Percentiles rank a stretch among this genome's conserved stretches.
These are phyloP conservation scores for Nephila pilipes DNA, from an alignment of 1,140 invertebrate species.

Conservation along the genomic window DNA sequence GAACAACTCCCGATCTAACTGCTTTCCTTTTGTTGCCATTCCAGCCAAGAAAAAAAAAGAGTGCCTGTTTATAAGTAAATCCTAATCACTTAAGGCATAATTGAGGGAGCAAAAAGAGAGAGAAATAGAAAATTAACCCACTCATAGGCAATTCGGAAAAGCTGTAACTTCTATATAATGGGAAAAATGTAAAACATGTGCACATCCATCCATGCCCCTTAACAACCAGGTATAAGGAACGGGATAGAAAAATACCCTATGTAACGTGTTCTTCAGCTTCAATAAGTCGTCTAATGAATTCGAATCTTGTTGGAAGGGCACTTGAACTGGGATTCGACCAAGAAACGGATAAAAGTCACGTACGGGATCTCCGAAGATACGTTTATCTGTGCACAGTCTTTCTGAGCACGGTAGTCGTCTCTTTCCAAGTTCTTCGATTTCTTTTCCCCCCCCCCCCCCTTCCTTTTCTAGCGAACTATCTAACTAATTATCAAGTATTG, in stretches of 20 bases:
- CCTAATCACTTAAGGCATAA: slow-evolving; percentile 46
- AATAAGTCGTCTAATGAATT: slow-evolving; percentile 61
- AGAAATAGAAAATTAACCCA: slow-evolving; percentile 38
- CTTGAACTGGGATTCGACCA: slow-evolving; percentile 41
- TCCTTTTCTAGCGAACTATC: background rate
- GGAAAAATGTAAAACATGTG: background rate
- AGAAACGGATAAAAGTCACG: slow-evolving; percentile 60
- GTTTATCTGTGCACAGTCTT: slow-evolving; percentile 2
- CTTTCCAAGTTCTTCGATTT: background rate
- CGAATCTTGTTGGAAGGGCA: slow-evolving; percentile 47
- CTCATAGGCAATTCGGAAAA: slow-evolving; percentile 11
- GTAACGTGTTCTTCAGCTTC: slow-evolving; percentile 46
- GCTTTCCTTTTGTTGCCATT: background rate
- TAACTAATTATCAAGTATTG: slow-evolving; percentile 38
- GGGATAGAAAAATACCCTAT: background rate
- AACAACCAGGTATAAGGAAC: slow-evolving; percentile 28
- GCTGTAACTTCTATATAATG: slow-evolving; percentile 33
- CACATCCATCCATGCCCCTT: background rate
- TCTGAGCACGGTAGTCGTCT: background rate
- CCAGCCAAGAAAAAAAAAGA: too few species aligned
- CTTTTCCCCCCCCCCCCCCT: background rate
- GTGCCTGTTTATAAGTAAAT: background rate
- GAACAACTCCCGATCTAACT: background rate
- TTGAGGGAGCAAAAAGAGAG: background rate
- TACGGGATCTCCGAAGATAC: background rate